Conservation (phyloP, 2,113 vertebrate genomes). For the Sprattus sprattus region DNA sequence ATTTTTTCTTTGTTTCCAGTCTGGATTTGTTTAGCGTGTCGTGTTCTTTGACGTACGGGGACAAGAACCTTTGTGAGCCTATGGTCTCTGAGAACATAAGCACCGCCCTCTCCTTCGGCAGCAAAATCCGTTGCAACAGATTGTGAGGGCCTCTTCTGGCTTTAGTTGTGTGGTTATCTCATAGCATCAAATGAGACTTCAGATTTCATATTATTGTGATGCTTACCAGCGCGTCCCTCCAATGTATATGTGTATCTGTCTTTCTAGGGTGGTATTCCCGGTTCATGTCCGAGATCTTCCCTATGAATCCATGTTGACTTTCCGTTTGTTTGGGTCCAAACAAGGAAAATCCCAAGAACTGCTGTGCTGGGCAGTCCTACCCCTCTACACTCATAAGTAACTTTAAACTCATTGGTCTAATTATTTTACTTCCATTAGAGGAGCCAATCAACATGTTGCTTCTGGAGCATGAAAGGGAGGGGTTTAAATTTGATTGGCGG, state of each 20-base stretch:
- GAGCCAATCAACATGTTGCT: no score
- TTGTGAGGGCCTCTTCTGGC: conserved; percentile 52
- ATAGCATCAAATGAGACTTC: not conserved
- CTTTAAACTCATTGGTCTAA: not conserved
- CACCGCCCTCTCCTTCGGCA: conserved; percentile 54
- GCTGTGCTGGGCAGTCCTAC: conserved; percentile 66
- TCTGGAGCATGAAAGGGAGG: no score
- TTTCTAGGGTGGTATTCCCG: conserved; percentile 66
- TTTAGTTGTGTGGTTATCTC: not conserved
- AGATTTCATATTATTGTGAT: not conserved
- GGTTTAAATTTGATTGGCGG: no score
- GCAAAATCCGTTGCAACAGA: conserved; percentile 65
- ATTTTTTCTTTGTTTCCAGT: conserved; percentile 45
- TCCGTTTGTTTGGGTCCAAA: conserved; percentile 64
- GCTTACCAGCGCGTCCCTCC: not conserved
- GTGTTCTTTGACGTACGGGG: conserved; percentile 57
- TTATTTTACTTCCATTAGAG: not conserved
- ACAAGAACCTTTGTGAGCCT: conserved; percentile 53
- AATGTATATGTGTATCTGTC: conserved; percentile 20
- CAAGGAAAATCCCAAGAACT: conserved; percentile 57
- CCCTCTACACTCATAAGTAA: conserved; percentile 63
- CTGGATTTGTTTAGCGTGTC: conserved; percentile 66
- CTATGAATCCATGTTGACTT: conserved; percentile 67
- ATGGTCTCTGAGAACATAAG: conserved; percentile 69
- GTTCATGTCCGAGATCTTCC: conserved; percentile 60